Conservation (phyloP, 2,888 invertebrate species). For the Epirrhoe alternata region DNA sequence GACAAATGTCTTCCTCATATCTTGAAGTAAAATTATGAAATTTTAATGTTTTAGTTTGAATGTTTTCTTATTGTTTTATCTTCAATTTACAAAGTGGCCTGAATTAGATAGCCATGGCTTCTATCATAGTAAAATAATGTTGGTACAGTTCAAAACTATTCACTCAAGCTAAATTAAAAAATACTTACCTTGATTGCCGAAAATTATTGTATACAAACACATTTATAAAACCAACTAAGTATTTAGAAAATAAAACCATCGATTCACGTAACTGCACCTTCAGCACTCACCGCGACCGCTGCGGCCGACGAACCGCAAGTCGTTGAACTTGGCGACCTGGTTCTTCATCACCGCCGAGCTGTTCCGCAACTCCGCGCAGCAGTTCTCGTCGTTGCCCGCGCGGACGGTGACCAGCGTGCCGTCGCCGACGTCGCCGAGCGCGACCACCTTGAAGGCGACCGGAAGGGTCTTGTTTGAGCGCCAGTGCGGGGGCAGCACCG, state of each 20-base stretch:
- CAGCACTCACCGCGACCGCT: constrained; percentile 97
- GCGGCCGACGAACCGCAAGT: constrained; percentile 98
- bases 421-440: constrained; percentile 96
- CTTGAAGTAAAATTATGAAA: too few species aligned
- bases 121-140: too few species aligned
- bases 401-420: constrained; percentile 98
- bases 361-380: constrained; percentile 97
- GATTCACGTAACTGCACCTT: constrained; percentile 80
- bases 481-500: constrained; percentile 98
- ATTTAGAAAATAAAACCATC: constrained; percentile 48
- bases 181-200: neutral
- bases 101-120: too few species aligned
- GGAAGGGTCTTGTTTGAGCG: constrained; percentile 99
- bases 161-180: neutral
- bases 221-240: neutral
- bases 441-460: constrained; percentile 98
- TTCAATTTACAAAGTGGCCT: too few species aligned
- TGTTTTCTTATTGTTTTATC: too few species aligned
- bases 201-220: neutral
- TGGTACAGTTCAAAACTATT: too few species aligned
- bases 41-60: too few species aligned
- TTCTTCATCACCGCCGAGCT: constrained; percentile 98
- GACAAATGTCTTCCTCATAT: too few species aligned
- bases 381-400: constrained; percentile 99
- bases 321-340: constrained; percentile 99